Base-by-base conservation (phyloP, 2,888 invertebrate genomes). In the Drosophila koepferae region DNA sequence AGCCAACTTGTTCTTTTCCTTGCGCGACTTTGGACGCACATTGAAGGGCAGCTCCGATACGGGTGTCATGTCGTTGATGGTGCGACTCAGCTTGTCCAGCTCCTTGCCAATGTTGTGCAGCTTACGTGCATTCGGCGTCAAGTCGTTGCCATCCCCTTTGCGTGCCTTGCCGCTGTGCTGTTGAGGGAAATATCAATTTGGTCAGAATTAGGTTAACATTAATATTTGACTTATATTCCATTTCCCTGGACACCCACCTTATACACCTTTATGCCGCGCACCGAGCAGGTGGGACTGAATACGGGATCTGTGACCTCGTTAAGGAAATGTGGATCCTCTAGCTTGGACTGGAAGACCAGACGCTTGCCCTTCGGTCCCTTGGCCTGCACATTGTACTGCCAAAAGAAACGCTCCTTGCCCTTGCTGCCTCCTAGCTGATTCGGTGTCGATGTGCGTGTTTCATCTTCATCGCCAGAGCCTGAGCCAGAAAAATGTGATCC, bases 371-470 rank as follows among this genome's bases (percentile, higher is more conserved):
- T 98, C 7, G 99, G 98, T 2, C 99, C 99, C 94, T 99, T 98
- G 2, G 99, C 97, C 94, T 99, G 99, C 0, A 99, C 98, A 94
- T 99, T 99, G 93, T 99, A 99, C 93, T 99, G 99, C 99, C 99
- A 99, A 93, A 99, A 99, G 93, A 95, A 99, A 72, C 96, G 95
- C 91, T 98, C 98, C 83, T 96, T 97, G 92, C 97, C 97, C 76
- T 92, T 92, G 72, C 91, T 90, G 41, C 90, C 74, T 5, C 92
- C 87, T 48, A 92, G 53, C 31, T 92, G 92, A 70, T 83, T 86
- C 28, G 92, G 84, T 12, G 90, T 89, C 36, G 83, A 83, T 23
- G 91, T 92, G 59, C 91, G 91, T 34, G 80, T 85, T 40, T 92
- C 93, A 63, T 92, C 93, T 58, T 92, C 92, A 77, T 90, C 92